phyloP scores from a whole-genome alignment of 2,888 invertebrate species.

The Cenopis cana region DNA sequence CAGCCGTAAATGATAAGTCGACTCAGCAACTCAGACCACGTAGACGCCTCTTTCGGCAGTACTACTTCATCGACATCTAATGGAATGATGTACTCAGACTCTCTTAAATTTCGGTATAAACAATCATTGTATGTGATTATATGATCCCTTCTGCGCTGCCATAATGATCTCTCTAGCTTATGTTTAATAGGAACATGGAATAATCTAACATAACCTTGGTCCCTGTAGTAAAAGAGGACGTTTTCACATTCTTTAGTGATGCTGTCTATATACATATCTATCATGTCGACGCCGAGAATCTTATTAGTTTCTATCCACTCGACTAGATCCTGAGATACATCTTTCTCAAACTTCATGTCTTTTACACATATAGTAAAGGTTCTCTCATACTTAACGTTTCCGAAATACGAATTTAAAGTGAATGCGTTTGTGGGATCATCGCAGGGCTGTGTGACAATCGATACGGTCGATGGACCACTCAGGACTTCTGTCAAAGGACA shows the following conservation, averaged over 20 bases:
- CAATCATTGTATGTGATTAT: conserved; percentile 92
- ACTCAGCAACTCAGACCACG: conserved; percentile 85
- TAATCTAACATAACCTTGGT: conserved; percentile 76
- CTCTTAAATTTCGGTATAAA: conserved; percentile 88
- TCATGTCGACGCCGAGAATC: conserved; percentile 87
- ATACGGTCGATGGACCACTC: conserved; percentile 70
- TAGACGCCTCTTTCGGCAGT: conserved; percentile 85
- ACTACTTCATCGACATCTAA: conserved; percentile 91
- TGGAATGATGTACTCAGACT: conserved; percentile 87
- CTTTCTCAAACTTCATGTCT: conserved; percentile 87
- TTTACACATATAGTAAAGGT: conserved; percentile 89
- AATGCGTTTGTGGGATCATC: conserved; percentile 75
- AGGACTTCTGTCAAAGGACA: conserved; percentile 85
- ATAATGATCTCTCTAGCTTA: conserved; percentile 72
- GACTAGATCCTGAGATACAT: conserved; percentile 86
- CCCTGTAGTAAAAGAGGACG: conserved; percentile 84
- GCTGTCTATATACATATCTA: conserved; percentile 87
- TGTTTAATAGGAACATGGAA: conserved; percentile 83
- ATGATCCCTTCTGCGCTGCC: conserved; percentile 89
- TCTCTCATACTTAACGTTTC: conserved; percentile 56
- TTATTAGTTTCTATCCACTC: conserved; percentile 90
- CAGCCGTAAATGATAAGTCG: conserved; percentile 74
- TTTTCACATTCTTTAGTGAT: conserved; percentile 82
- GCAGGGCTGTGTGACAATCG: conserved; percentile 82
- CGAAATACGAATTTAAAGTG: conserved; percentile 53